Base-by-base conservation (phyloP, 1,140 invertebrate genomes). In the Ceratina japonica region DNA sequence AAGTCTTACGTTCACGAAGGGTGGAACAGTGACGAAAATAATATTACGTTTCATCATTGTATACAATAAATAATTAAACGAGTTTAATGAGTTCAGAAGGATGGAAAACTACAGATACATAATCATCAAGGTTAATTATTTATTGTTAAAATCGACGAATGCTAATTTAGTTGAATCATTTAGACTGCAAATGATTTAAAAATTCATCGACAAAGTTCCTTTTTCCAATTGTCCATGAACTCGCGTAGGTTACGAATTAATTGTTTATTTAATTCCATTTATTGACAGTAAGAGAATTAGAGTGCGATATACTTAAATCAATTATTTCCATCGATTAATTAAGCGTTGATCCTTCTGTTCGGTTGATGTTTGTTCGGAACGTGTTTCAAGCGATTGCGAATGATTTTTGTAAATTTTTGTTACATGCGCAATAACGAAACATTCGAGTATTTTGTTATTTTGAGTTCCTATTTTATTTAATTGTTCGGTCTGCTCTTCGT, bases 401-500 rank as follows among this genome's bases (percentile, higher is more conserved):
- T 22, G 7, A 31, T 37, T 5, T 56, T 37, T 69, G 52, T 31
- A 31, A 54, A 70, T 20, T 58, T 70, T 37, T 44, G 27, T 58
- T 16, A 12, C 22, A 58, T 15, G 27, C 66, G 13, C 4, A 12
- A 15, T 52, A 49, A 31, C 16, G 16, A 44, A 22, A 44, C n/a
- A 16, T 71, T 71, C 18, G n/a, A 66, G 27, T 54, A 0, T 68
- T 54, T 54, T 5, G 15, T 71, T 77, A 12, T 37, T 77, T 64
- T 72, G 8, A 61, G 75, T 78, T 78, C 75, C 75, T 78, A 78
- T 77, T 24, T 71, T 77, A 70, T 70, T 77, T 51, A 62, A 49
- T 44, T 2, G 62, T 24, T 13, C 20, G 56, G 20, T 13, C 12
- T 61, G 69, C 27, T 22, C 13, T 76, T 75, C 68, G 44, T 15